phyloP scores from a whole-genome alignment of 2,113 vertebrate genomes.

The Dinomys branickii region DNA sequence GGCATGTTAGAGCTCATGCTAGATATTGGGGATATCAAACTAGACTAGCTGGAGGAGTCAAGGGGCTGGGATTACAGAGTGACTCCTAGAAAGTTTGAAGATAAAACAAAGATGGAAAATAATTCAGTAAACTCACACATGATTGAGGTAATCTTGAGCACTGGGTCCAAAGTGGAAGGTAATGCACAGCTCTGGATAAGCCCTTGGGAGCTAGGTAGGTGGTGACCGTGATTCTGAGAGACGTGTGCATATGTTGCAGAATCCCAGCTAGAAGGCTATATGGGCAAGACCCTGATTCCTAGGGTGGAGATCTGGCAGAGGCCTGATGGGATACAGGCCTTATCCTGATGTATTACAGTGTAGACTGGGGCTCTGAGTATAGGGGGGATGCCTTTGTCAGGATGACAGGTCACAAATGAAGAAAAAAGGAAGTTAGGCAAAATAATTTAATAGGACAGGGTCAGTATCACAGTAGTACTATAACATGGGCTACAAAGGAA shows the following conservation, averaged over 20 bases:
- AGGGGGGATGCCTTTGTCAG: background rate
- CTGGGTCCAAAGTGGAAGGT: slow-evolving; percentile 48
- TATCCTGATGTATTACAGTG: slow-evolving; percentile 39
- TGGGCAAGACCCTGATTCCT: slow-evolving; percentile 52
- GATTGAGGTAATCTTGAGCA: slow-evolving; percentile 50
- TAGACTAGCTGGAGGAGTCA: background rate
- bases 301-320: slow-evolving; percentile 59
- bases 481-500: background rate
- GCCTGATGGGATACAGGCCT: slow-evolving; percentile 20
- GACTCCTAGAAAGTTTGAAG: background rate
- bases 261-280: slow-evolving; percentile 59
- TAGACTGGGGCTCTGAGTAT: background rate
- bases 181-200: slow-evolving; percentile 65
- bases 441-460: background rate
- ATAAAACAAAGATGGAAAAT: background rate
- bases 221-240: slow-evolving; percentile 51
- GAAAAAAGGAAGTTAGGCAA: background rate
- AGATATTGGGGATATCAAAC: background rate
- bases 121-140: background rate
- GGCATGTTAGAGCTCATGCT: background rate
- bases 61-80: background rate
- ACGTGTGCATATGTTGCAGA: slow-evolving; percentile 69
- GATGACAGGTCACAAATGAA: background rate
- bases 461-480: background rate
- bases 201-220: slow-evolving; percentile 70